Evolutionary conservation across 2,888 invertebrate genomes (phyloP).

Genomic region (Phorcus lineatus): DNA sequence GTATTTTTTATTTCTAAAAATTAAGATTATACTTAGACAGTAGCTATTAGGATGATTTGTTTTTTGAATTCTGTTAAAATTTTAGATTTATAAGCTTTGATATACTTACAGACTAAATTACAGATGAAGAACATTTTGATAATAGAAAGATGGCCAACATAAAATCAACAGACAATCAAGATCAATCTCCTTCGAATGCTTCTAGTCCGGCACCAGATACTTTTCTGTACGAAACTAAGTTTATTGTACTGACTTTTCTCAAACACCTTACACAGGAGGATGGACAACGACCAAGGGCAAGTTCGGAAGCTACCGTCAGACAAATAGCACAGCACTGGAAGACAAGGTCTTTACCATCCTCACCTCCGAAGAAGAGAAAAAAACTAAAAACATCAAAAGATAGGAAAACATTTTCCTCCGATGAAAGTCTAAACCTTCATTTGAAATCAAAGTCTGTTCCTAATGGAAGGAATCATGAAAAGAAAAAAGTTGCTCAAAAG

Average conservation of each 20-base stretch:
- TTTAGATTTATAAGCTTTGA: too few relatives aligned
- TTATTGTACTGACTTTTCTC: constrained; percentile 57
- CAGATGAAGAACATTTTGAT: neutral
- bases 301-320: neutral
- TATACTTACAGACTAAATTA: too few relatives aligned
- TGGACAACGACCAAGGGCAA: neutral
- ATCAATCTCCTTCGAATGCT: constrained; percentile 4
- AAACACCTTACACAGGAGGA: constrained; percentile 29
- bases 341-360: constrained; percentile 9
- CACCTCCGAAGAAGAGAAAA: neutral
- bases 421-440: neutral
- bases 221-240: constrained; percentile 56
- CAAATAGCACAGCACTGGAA: constrained; percentile 3
- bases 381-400: neutral
- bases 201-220: constrained; percentile 32
- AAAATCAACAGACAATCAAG: neutral
- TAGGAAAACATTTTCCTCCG: constrained; percentile 4
- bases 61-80: too few relatives aligned
- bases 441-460: neutral
- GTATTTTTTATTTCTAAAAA: too few relatives aligned
- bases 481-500: neutral
- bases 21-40: too few relatives aligned
- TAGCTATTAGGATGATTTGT: too few relatives aligned
- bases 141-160: neutral
- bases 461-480: neutral